phyloP scores from a whole-genome alignment of 2,113 vertebrate species.

The Macroglossus sobrinus region DNA sequence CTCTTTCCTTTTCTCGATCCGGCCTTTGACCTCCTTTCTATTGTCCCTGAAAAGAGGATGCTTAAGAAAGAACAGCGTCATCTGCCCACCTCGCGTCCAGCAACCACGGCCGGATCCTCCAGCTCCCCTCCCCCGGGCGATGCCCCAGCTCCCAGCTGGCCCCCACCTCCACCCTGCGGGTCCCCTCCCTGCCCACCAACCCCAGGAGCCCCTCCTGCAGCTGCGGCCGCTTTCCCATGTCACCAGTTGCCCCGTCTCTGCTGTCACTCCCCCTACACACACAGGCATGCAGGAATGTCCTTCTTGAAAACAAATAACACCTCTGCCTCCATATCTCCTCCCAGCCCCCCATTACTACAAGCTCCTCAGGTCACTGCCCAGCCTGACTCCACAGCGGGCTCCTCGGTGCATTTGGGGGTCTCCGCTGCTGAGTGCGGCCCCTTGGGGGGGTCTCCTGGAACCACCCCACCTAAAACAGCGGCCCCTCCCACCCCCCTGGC shows the following conservation, averaged over 20 bases:
- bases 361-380: background rate
- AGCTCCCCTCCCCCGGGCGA: rapidly evolving
- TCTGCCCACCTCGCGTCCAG: background rate
- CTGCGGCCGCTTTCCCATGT: rapidly evolving
- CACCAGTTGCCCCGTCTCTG: no score
- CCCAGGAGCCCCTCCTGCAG: background rate
- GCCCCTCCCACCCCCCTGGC: background rate
- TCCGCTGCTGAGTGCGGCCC: background rate
- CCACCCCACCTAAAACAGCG: background rate
- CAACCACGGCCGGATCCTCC: background rate
- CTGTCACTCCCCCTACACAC: background rate
- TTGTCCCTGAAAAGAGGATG: background rate
- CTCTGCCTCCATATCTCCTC: no score
- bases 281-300: rapidly evolving
- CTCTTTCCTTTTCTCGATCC: background rate
- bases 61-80: rapidly evolving
- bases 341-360: background rate
- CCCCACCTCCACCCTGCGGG: rapidly evolving
- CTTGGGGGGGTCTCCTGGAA: background rate
- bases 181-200: background rate
- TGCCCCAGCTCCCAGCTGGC: rapidly evolving
- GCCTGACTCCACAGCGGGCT: background rate
- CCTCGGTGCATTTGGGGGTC: background rate
- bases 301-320: background rate
- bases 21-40: background rate